Evolutionary conservation across 2,797 vertebrate genomes (phyloP).

Genomic region (Sylvia borin): DNA sequence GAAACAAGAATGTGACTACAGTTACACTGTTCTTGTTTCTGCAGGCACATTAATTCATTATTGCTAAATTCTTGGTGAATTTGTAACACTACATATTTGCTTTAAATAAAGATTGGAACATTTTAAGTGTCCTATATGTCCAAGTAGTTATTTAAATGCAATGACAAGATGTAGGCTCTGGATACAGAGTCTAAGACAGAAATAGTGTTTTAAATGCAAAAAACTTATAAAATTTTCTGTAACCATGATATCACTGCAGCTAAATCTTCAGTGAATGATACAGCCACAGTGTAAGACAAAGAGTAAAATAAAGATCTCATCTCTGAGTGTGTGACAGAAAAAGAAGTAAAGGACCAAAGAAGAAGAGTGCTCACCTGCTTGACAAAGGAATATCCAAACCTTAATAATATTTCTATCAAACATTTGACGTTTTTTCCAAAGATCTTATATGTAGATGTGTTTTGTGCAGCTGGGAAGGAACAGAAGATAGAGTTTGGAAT

Average conservation of each 20-base stretch:
- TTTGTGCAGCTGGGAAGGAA: neutral
- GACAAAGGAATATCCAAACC: neutral
- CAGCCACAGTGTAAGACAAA: neutral
- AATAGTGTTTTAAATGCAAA: neutral
- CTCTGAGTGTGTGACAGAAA: rapidly evolving
- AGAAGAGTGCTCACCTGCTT: neutral
- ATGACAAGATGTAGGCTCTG: neutral
- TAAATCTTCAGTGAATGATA: neutral
- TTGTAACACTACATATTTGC: neutral
- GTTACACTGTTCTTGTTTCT: neutral
- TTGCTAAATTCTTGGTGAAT: neutral
- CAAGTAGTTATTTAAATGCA: neutral
- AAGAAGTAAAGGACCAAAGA: neutral
- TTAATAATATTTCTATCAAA: neutral
- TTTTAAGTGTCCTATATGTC: neutral
- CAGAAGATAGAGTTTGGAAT: neutral
- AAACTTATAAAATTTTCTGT: neutral
- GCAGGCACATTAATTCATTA: neutral
- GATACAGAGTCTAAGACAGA: neutral
- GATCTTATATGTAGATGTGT: neutral
- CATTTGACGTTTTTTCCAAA: neutral
- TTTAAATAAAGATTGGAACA: neutral
- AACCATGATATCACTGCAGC: neutral
- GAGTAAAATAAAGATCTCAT: neutral
- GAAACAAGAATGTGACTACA: neutral